These are phyloP conservation scores for Pogonophryne albipinna DNA, from an alignment of 2,797 vertebrate species.

Conservation along the genomic window DNA sequence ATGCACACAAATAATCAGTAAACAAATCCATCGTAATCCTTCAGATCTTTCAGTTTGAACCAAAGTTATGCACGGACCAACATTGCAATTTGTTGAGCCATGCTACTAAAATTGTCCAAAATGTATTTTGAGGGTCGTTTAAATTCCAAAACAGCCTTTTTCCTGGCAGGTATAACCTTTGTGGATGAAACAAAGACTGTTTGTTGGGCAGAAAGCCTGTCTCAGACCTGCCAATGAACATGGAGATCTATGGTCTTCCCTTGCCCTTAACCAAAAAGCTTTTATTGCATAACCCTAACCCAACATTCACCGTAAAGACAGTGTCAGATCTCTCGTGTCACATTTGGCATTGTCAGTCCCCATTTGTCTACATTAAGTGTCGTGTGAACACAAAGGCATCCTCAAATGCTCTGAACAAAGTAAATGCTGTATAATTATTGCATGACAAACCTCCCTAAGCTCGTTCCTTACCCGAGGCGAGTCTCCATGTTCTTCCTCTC, in stretches of 20 bases:
- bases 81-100: too few species aligned
- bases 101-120: too few species aligned
- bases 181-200: not conserved
- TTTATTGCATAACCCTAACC: not conserved
- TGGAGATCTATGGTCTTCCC: not conserved
- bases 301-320: not conserved
- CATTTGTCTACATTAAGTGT: not conserved
- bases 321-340: not conserved
- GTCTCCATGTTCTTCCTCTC: slow-evolving; percentile 3
- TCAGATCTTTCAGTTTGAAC: not conserved
- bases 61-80: too few species aligned
- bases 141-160: not conserved
- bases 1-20: rapidly evolving
- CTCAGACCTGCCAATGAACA: slow-evolving; percentile 6
- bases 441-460: not conserved
- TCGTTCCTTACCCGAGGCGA: not conserved
- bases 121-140: not conserved
- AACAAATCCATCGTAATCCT: not conserved
- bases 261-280: not conserved
- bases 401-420: not conserved
- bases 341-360: not conserved
- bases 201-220: not conserved
- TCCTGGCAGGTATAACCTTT: not conserved
- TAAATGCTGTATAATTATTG: not conserved
- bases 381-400: not conserved